Evolutionary conservation across 2,113 vertebrate genomes (phyloP).

Genomic region (Probosciger aterrimus): DNA sequence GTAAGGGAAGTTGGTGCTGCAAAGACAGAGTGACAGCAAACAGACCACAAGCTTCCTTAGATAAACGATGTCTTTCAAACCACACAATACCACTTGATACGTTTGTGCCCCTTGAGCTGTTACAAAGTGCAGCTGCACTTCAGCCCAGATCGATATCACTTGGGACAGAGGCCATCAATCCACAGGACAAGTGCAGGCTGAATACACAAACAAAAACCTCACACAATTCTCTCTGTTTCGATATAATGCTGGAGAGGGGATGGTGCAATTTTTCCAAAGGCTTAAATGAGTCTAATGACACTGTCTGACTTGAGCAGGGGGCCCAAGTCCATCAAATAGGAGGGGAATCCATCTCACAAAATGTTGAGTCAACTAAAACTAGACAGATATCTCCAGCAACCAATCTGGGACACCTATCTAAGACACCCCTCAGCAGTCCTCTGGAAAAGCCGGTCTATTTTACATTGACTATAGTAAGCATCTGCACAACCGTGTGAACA

Average conservation of each 20-base stretch:
- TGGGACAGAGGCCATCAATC: slow-evolving; percentile 22
- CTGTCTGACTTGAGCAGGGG: neutral
- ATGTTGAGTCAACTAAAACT: neutral
- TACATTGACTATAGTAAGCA: neutral
- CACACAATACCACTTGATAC: slow-evolving; percentile 50
- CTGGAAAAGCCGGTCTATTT: neutral
- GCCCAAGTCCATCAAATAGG: neutral
- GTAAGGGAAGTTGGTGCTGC: neutral
- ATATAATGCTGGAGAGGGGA: fast-evolving
- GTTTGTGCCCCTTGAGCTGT: slow-evolving; percentile 31
- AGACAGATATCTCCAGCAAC: neutral
- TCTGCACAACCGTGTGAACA: neutral
- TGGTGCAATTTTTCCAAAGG: neutral
- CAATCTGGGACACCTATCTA: neutral
- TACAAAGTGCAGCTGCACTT: slow-evolving; percentile 65
- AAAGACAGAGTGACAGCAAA: slow-evolving; percentile 58
- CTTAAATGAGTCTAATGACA: neutral
- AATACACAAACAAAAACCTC: slow-evolving; percentile 6
- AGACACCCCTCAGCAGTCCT: neutral
- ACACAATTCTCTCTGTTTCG: neutral
- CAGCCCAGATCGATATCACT: slow-evolving; percentile 35
- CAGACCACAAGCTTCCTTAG: slow-evolving; percentile 54
- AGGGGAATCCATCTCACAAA: neutral
- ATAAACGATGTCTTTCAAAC: slow-evolving; percentile 55
- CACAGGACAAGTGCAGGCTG: slow-evolving; percentile 19